These are phyloP conservation scores for Trachelus iudaicus DNA, from an alignment of 2,888 invertebrate genomes.

Conservation along the genomic window DNA sequence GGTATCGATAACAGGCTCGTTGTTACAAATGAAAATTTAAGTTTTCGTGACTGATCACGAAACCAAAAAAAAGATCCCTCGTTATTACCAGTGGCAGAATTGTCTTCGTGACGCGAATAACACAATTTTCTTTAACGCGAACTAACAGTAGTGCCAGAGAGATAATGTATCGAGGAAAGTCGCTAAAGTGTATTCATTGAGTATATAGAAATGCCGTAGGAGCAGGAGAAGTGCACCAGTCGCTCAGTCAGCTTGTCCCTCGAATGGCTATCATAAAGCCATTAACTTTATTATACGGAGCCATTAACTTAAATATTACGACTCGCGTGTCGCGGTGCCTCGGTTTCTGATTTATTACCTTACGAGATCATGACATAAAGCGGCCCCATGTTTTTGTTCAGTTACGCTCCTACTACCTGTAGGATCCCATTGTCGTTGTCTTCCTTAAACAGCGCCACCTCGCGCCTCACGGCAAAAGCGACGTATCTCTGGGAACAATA, in stretches of 20 bases:
- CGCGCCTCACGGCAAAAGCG: neutral
- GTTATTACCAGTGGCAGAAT: neutral
- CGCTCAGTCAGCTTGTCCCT: slow-evolving; percentile 35
- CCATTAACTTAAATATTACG: slow-evolving; percentile 65
- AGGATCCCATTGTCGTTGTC: slow-evolving; percentile 8
- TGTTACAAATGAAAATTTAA: neutral
- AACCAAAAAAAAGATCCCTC: neutral
- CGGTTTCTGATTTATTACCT: slow-evolving; percentile 54
- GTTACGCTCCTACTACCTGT: slow-evolving; percentile 14
- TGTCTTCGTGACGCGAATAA: neutral
- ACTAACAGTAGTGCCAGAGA: neutral
- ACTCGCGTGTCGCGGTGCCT: slow-evolving; percentile 60
- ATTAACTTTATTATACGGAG: slow-evolving; percentile 65
- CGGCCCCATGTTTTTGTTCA: neutral
- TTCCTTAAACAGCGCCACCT: neutral
- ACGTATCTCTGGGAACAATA: neutral
- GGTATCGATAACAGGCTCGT: neutral
- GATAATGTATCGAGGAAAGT: neutral
- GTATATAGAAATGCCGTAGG: slow-evolving; percentile 9
- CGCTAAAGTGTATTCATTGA: slow-evolving; percentile 37
- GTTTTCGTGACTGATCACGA: neutral
- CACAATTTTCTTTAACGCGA: neutral
- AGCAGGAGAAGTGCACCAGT: slow-evolving; percentile 30
- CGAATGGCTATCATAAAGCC: slow-evolving; percentile 62
- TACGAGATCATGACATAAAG: slow-evolving; percentile 48